phyloP scores from a whole-genome alignment of 2,888 invertebrate species.

The Meteorus colon region DNA sequence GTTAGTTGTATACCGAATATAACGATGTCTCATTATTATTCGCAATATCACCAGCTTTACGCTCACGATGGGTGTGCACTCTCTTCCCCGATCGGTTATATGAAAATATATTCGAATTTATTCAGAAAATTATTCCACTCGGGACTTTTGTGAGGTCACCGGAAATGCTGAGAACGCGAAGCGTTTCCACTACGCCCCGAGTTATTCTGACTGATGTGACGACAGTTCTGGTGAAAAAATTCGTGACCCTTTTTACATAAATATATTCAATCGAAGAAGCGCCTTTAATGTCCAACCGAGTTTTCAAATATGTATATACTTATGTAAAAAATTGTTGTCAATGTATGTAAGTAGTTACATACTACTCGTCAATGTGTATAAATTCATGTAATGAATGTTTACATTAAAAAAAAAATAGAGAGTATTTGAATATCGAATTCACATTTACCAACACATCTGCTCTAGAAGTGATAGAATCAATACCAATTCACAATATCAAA shows the following conservation, averaged over 20 bases:
- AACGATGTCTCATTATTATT: constrained; percentile 29
- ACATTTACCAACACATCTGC: too few relatives aligned
- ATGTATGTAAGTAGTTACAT: not conserved
- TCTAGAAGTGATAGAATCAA: too few relatives aligned
- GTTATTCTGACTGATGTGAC: constrained; percentile 45
- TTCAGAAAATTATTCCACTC: constrained; percentile 42
- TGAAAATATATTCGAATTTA: constrained; percentile 43
- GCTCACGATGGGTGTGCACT: not conserved
- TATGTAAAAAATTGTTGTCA: constrained; percentile 41
- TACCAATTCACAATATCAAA: too few relatives aligned
- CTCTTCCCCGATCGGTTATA: not conserved
- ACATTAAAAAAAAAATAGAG: not conserved
- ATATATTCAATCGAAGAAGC: constrained; percentile 60
- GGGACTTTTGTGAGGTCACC: constrained; percentile 10
- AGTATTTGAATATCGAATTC: not conserved
- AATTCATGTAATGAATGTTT: not conserved
- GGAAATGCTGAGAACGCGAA: constrained; percentile 27
- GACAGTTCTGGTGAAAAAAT: constrained; percentile 51
- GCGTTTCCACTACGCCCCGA: constrained; percentile 25
- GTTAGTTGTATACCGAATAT: constrained; percentile 16
- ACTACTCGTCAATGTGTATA: not conserved
- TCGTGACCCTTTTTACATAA: constrained; percentile 60
- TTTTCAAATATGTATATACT: constrained; percentile 50
- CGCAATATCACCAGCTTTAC: constrained; percentile 15
- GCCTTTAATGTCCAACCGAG: constrained; percentile 53